Evolutionary conservation across 2,113 vertebrate genomes (phyloP).

Genomic region (Anhinga anhinga): DNA sequence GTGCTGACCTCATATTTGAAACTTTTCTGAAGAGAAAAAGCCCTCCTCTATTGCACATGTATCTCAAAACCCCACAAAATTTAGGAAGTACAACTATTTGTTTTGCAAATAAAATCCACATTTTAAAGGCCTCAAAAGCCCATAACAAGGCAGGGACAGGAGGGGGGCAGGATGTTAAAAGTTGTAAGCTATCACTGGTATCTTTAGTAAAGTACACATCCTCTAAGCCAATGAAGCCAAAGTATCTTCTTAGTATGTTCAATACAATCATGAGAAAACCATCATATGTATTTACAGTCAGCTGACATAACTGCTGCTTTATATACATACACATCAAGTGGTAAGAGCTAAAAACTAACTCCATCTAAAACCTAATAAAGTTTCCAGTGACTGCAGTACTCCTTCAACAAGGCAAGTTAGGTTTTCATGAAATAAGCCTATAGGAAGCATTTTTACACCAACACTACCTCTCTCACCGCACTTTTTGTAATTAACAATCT

Average conservation of each 20-base stretch:
- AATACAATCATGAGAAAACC: background rate
- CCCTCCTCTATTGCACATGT: background rate
- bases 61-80: background rate
- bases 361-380: background rate
- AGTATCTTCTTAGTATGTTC: background rate
- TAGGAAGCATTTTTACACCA: background rate
- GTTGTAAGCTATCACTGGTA: background rate
- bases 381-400: background rate
- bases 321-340: background rate
- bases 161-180: background rate
- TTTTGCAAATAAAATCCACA: background rate
- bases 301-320: background rate
- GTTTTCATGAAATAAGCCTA: background rate
- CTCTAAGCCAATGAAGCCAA: background rate
- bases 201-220: background rate
- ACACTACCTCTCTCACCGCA: background rate
- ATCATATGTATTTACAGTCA: background rate
- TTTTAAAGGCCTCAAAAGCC: background rate
- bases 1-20: background rate
- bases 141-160: accelerated
- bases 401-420: background rate
- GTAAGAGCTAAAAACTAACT: background rate
- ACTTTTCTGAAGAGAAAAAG: background rate
- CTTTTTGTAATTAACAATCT: background rate
- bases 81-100: background rate